phyloP scores from a whole-genome alignment of 2,888 invertebrate species.

The Dendrolimus pini region DNA sequence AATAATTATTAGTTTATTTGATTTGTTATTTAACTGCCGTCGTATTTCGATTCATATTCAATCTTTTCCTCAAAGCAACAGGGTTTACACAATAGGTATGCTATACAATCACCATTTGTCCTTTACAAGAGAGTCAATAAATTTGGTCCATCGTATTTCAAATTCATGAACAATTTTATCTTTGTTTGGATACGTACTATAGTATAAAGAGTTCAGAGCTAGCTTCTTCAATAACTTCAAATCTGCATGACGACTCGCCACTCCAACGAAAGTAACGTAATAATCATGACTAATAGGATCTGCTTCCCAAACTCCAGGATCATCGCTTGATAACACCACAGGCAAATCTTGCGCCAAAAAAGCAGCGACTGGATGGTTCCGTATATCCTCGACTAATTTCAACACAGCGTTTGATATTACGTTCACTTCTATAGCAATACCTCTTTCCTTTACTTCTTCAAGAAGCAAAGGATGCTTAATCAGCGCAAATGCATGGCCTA shows the following conservation, averaged over 20 bases:
- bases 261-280: constrained; percentile 86
- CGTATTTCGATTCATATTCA: too few relatives aligned
- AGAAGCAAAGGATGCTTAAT: constrained; percentile 83
- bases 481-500: constrained; percentile 87
- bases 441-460: constrained; percentile 71
- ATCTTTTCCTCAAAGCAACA: too few relatives aligned
- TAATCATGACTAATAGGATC: constrained; percentile 82
- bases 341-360: constrained; percentile 82
- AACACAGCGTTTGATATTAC: constrained; percentile 88
- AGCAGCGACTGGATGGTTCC: constrained; percentile 84
- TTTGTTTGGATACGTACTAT: constrained; percentile 76
- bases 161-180: constrained; percentile 51
- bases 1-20: too few relatives aligned
- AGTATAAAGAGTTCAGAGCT: constrained; percentile 83
- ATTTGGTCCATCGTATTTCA: constrained; percentile 56
- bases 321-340: constrained; percentile 85
- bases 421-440: constrained; percentile 85
- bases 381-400: constrained; percentile 80
- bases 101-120: constrained; percentile 20
- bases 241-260: constrained; percentile 83
- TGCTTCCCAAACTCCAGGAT: constrained; percentile 87
- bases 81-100: too few relatives aligned
- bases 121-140: constrained; percentile 41
- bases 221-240: constrained; percentile 83
- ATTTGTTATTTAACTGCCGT: too few relatives aligned